A percentile compares a stretch with the other conserved stretches of the same genome.
Evolutionary conservation across 1,140 invertebrate species (phyloP).

Genomic region (Habropoda laboriosa): DNA sequence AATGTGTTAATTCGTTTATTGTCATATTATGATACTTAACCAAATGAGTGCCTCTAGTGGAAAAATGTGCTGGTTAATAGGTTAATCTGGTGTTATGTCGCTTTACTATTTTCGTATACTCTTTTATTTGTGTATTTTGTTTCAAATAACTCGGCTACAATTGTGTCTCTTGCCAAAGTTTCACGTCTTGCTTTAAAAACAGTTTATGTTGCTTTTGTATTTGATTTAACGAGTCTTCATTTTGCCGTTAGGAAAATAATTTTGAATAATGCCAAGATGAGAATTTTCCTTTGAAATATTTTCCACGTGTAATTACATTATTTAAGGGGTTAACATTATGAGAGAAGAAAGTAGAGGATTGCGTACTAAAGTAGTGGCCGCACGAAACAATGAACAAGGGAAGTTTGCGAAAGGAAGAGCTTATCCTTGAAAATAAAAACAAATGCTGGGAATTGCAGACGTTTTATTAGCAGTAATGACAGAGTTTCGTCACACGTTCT

Average conservation of each 20-base stretch:
- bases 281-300: not conserved
- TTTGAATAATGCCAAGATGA: no score
- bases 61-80: not conserved
- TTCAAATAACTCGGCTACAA: not conserved
- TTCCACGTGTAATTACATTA: not conserved
- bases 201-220: constrained; percentile 3
- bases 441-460: not conserved
- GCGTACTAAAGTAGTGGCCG: not conserved
- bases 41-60: no score
- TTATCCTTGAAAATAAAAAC: constrained; percentile 2
- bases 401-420: constrained; percentile 5
- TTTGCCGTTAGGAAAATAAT: not conserved
- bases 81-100: not conserved
- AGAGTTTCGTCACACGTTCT: not conserved
- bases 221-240: not conserved
- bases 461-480: constrained; percentile 2
- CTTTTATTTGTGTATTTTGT: no score
- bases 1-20: no score
- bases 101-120: no score
- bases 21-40: no score
- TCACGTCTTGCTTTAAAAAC: not conserved
- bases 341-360: not conserved
- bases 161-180: not conserved
- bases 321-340: not conserved
- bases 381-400: not conserved